Percentiles rank a stretch among this genome's conserved stretches.
phyloP scores from a whole-genome alignment of 2,888 invertebrate species.

The Aspidapion aeneum region DNA sequence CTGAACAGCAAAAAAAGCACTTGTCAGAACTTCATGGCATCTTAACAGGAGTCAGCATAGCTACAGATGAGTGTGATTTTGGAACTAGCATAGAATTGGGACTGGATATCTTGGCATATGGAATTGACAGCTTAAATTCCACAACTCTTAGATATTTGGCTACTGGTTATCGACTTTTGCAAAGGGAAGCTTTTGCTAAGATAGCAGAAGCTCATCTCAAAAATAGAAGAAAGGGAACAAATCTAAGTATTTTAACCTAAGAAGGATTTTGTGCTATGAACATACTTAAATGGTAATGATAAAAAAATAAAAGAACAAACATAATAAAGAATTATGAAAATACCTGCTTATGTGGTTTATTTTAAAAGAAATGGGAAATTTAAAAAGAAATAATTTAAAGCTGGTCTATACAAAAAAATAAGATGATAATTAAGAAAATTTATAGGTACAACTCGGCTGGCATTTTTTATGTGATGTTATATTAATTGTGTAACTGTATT shows the following conservation, averaged over 20 bases:
- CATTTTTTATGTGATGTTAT: no score
- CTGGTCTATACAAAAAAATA: no score
- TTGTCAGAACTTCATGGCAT: conserved; percentile 71
- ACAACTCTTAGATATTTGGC: conserved; percentile 62
- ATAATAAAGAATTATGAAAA: no score
- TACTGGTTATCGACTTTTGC: conserved; percentile 73
- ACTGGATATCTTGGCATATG: conserved; percentile 78
- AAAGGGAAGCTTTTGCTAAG: conserved; percentile 66
- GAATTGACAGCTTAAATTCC: conserved; percentile 63
- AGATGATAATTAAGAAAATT: no score
- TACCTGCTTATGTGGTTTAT: no score
- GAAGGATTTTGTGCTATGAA: no score
- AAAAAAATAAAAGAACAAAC: no score
- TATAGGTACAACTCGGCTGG: no score
- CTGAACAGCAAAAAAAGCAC: conserved; percentile 57
- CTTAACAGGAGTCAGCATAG: conserved; percentile 81
- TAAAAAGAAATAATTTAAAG: no score
- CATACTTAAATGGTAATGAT: no score
- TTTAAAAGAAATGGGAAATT: no score
- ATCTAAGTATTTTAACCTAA: conserved; percentile 53
- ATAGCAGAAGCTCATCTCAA: conserved; percentile 75
- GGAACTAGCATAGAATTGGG: conserved; percentile 90
- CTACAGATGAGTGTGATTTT: conserved; percentile 93
- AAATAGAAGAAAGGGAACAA: conserved; percentile 58
- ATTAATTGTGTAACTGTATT: no score